Percentiles rank a stretch among this genome's conserved stretches.
Conservation (phyloP, 2,797 vertebrate genomes). For the Anabacerthia variegaticeps region DNA sequence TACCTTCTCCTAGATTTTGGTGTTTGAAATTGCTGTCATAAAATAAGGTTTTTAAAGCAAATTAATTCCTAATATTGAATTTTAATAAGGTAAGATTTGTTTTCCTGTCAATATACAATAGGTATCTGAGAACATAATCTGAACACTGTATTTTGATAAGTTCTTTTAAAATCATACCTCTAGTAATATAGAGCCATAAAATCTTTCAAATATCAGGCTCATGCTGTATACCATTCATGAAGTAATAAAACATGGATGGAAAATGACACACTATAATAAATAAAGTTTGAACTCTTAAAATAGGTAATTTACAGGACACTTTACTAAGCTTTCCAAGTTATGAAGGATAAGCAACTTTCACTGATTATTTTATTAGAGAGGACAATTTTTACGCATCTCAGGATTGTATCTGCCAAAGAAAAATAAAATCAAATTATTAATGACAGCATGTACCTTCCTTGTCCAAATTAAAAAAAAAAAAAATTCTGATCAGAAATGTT, state of each 20-base stretch:
- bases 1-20: background rate
- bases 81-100: background rate
- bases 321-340: slow-evolving; percentile 7
- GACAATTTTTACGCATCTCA: background rate
- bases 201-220: background rate
- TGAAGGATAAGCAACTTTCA: background rate
- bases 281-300: background rate
- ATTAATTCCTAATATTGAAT: background rate
- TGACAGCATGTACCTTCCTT: background rate
- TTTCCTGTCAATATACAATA: background rate
- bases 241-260: background rate
- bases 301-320: background rate
- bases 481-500: background rate
- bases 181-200: background rate
- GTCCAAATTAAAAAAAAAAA: background rate
- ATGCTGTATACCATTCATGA: background rate
- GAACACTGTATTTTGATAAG: background rate
- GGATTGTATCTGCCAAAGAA: background rate
- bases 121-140: background rate
- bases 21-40: background rate
- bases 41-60: background rate
- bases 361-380: background rate
- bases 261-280: background rate
- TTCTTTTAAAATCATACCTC: background rate
- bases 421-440: slow-evolving; percentile 4